phyloP scores from a whole-genome alignment of 1,140 invertebrate species.

The Plodia interpunctella region DNA sequence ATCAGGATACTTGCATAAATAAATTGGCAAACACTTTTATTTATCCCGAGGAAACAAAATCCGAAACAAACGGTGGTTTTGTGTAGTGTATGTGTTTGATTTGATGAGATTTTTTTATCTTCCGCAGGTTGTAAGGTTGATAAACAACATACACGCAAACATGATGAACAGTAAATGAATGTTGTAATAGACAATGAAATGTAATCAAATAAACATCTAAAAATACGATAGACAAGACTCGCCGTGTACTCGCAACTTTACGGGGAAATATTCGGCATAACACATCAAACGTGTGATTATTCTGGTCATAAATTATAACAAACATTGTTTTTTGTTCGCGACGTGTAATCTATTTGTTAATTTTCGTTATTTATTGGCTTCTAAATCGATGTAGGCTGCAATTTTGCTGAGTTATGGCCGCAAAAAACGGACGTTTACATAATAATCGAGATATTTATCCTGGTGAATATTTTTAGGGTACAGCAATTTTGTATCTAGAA shows the following conservation, averaged over 20 bases:
- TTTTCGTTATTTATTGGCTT: conserved; percentile 29
- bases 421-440: conserved; percentile 23
- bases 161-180: too few relatives aligned
- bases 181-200: too few relatives aligned
- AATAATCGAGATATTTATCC: conserved; percentile 7
- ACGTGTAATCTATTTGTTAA: conserved; percentile 33
- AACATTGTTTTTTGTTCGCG: conserved; percentile 32
- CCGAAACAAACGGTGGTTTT: too few relatives aligned
- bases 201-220: too few relatives aligned
- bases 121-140: too few relatives aligned
- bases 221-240: background rate
- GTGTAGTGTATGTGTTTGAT: too few relatives aligned
- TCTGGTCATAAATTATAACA: conserved; percentile 38
- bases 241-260: background rate
- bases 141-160: too few relatives aligned
- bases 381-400: conserved; percentile 21
- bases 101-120: too few relatives aligned
- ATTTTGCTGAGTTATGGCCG: conserved; percentile 26
- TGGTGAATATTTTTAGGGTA: background rate
- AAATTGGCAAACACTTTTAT: too few relatives aligned
- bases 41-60: too few relatives aligned
- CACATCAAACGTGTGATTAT: conserved; percentile 32
- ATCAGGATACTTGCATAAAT: too few relatives aligned
- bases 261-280: conserved; percentile 22
- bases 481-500: background rate